Conservation (phyloP, 2,888 invertebrate species). For the Villa cingulata region DNA sequence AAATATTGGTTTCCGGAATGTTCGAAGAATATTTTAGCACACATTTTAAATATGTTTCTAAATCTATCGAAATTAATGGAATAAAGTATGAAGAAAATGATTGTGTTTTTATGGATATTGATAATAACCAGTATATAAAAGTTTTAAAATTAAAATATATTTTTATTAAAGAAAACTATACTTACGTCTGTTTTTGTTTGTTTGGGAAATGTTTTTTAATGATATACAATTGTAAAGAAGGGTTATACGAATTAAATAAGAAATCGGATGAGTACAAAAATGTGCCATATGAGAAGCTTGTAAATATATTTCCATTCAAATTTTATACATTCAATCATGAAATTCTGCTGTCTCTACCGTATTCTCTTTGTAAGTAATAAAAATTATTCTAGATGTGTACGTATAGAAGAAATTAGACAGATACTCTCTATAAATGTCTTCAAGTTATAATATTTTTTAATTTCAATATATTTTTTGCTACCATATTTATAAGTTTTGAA, state of each 20-base stretch:
- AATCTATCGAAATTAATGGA: not conserved
- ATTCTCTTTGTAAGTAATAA: not conserved
- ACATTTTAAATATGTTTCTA: not conserved
- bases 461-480: no score
- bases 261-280: not conserved
- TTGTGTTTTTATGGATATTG: not conserved
- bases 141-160: not conserved
- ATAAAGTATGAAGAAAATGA: not conserved
- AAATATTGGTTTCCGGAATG: not conserved
- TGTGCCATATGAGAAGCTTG: not conserved
- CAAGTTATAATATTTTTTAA: no score
- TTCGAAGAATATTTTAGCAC: not conserved
- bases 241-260: not conserved
- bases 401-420: no score
- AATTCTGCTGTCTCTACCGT: not conserved
- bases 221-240: slow-evolving; percentile 1
- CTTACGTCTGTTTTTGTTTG: not conserved
- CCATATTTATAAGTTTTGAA: no score
- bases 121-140: not conserved
- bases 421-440: not conserved
- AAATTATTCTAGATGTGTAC: no score
- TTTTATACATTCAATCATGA: not conserved
- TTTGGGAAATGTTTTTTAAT: not conserved
- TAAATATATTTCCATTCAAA: not conserved
- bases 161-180: not conserved